Percentiles rank a stretch among this genome's conserved stretches.
Conservation (phyloP, 2,888 invertebrate genomes). For the Caenorhabditis doughertyi region DNA sequence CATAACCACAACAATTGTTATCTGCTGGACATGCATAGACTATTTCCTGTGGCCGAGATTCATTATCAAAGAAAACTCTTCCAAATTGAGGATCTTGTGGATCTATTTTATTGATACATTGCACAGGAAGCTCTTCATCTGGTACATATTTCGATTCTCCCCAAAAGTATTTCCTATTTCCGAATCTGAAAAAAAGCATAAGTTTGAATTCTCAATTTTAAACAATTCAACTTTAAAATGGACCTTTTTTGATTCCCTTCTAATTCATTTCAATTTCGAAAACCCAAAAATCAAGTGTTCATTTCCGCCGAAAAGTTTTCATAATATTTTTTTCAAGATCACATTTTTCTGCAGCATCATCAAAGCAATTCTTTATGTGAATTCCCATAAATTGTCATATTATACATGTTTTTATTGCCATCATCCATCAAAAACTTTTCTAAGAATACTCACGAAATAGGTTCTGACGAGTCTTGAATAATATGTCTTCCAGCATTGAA, state of each 20-base stretch:
- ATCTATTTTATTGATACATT: conserved; percentile 69
- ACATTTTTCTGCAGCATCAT: neutral
- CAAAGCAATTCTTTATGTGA: neutral
- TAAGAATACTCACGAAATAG: conserved; percentile 60
- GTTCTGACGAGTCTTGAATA: conserved; percentile 59
- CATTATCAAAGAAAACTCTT: conserved; percentile 62
- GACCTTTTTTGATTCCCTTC: too few relatives aligned
- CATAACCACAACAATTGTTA: conserved; percentile 67
- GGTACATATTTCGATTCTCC: conserved; percentile 57
- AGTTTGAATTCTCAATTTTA: neutral
- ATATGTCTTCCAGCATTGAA: conserved; percentile 67
- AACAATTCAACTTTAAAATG: neutral
- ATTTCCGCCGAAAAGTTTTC: too few relatives aligned
- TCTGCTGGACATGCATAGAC: conserved; percentile 66
- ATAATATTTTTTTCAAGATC: too few relatives aligned
- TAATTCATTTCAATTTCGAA: too few relatives aligned
- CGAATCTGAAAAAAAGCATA: conserved; percentile 61
- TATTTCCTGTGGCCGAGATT: conserved; percentile 67
- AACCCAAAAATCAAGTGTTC: too few relatives aligned
- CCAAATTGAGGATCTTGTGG: conserved; percentile 71
- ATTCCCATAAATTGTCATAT: neutral
- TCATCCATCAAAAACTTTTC: neutral
- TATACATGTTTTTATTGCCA: neutral
- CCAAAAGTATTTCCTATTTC: conserved; percentile 65
- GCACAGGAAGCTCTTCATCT: conserved; percentile 60